Base-by-base conservation (phyloP, 2,888 invertebrate species). In the Pogonocherus hispidulus region DNA sequence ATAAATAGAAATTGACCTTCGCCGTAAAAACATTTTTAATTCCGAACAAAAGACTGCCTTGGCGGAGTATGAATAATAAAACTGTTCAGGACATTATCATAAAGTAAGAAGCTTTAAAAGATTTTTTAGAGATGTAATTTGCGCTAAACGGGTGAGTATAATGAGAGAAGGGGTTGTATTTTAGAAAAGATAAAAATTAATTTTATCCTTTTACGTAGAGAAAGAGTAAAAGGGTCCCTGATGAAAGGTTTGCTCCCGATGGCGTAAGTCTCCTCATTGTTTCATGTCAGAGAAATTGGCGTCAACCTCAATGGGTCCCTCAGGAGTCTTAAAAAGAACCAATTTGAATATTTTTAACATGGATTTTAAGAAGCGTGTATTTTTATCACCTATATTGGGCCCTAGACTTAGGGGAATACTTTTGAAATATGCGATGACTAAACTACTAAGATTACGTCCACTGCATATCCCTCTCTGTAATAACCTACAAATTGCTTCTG, bases 261-360 rank as follows among this genome's bases (percentile, higher is more conserved):
- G 77, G 80, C 79, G 79, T 75, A 72, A 78, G 78, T 77, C 78
- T 80, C 79, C 82, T 84, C 84, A 84, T 85, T 85, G 86, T 85
- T 86, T 85, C 84, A 85, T 86, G 86, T 86, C 85, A 82, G 84
- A 82, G 85, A 86, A 86, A 86, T 86, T 86, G 86, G 84, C 86
- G 86, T 86, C 86, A 86, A 86, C 86, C 86, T 85, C 85, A 86
- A 86, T 85, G 82, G 84, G 80, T 78, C 86, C 84, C 81, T 37
- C 63, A 85, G 82, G 86, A 82, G 81, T 82, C 78, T 81, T 86
- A 85, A 86, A 86, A 85, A 85, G 85, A 85, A 84, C 86, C 86
- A 85, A 86, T 87, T 87, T 87, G 87, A 87, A 87, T 87, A 87
- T 87, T 87, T 87, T 85, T 85, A 84, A 86, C 87, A 86, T 86